Conservation (phyloP, 2,797 vertebrate genomes). For the Xiphophorus birchmanni region DNA sequence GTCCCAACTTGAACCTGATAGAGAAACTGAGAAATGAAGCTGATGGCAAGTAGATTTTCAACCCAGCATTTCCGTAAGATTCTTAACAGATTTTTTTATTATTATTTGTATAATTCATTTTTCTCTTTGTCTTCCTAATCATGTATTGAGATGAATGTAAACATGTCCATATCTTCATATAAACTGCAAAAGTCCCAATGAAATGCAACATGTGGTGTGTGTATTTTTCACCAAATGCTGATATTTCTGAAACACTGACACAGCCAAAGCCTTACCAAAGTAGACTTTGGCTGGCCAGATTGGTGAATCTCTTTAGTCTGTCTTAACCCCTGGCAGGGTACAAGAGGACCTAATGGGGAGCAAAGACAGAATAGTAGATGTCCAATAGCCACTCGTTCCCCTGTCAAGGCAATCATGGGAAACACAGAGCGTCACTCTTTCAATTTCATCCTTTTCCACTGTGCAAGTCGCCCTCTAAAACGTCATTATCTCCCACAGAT, state of each 20-base stretch:
- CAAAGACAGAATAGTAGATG: constrained; percentile 74
- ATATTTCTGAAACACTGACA: constrained; percentile 71
- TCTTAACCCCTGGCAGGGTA: constrained; percentile 81
- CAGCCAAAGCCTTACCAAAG: constrained; percentile 49
- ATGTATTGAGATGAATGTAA: not conserved
- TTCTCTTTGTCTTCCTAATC: not conserved
- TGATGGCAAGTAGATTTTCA: not conserved
- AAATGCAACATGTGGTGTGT: not conserved
- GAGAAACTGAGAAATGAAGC: not conserved
- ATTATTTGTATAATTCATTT: not conserved
- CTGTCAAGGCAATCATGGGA: constrained; percentile 81
- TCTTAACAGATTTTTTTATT: not conserved
- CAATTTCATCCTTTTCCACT: constrained; percentile 78
- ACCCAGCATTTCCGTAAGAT: not conserved
- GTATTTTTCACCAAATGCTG: constrained; percentile 11
- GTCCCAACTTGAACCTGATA: not conserved
- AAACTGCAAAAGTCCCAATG: constrained; percentile 9
- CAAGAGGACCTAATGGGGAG: constrained; percentile 84
- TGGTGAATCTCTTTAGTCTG: constrained; percentile 79
- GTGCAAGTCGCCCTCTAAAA: constrained; percentile 73
- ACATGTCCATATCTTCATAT: not conserved
- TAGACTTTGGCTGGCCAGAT: constrained; percentile 70
- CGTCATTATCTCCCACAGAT: constrained; percentile 84
- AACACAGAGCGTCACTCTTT: constrained; percentile 83
- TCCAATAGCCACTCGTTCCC: constrained; percentile 70